Conservation (phyloP, 2,888 invertebrate genomes). For the Stenurella melanura region DNA sequence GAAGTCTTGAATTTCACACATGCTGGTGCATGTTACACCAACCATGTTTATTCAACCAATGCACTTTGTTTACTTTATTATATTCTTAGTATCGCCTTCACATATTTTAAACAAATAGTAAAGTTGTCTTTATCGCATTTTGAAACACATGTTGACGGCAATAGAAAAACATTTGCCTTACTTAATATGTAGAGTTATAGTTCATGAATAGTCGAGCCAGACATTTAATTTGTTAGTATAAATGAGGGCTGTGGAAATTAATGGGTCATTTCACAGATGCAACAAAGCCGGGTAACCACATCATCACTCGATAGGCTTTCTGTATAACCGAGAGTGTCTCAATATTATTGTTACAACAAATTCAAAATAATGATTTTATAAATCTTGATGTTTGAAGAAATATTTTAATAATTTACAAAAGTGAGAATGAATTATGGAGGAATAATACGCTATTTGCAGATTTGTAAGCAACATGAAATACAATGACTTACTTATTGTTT, state of each 20-base stretch:
- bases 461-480: too few species aligned
- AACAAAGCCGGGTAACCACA: background rate
- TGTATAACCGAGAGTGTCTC: background rate
- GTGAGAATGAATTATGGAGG: too few species aligned
- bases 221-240: background rate
- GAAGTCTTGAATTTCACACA: conserved; percentile 70
- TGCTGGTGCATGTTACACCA: conserved; percentile 57
- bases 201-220: background rate
- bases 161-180: background rate
- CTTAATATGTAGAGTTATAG: conserved; percentile 7
- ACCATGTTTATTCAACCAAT: conserved; percentile 61
- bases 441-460: too few species aligned
- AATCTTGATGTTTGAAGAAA: too few species aligned
- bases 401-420: too few species aligned
- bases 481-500: too few species aligned
- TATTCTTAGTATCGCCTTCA: conserved; percentile 38
- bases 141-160: conserved; percentile 33
- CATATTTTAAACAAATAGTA: conserved; percentile 39
- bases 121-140: conserved; percentile 29
- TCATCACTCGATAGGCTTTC: too few species aligned
- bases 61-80: conserved; percentile 49
- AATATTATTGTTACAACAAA: too few species aligned
- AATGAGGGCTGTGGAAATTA: background rate
- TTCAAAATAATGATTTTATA: too few species aligned
- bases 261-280: background rate